Conservation (phyloP, 1,140 invertebrate genomes). For the Ridgeia piscesae region DNA sequence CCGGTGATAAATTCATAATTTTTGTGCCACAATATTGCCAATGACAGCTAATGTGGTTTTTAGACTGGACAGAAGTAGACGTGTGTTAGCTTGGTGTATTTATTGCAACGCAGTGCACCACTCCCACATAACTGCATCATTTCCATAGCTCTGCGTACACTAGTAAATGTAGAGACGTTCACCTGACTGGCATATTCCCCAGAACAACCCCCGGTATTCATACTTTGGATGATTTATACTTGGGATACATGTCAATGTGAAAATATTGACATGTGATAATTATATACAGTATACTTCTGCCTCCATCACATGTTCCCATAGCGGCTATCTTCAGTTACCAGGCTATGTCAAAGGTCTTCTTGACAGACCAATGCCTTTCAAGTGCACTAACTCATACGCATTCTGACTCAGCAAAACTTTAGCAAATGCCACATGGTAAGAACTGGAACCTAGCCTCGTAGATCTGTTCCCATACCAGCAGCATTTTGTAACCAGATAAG, state of each 20-base stretch:
- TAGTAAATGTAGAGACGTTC: background rate
- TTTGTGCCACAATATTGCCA: background rate
- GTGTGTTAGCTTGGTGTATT: background rate
- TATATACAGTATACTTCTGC: too few relatives aligned
- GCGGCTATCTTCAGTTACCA: too few relatives aligned
- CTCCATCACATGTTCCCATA: too few relatives aligned
- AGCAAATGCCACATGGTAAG: background rate
- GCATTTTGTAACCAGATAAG: background rate
- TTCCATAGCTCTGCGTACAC: background rate
- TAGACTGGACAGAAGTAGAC: background rate
- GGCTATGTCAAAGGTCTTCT: too few relatives aligned
- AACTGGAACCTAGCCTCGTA: background rate
- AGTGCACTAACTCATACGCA: background rate
- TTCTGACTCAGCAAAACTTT: background rate
- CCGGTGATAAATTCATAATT: background rate
- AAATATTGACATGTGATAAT: too few relatives aligned
- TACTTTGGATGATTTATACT: too few relatives aligned
- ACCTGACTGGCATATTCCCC: too few relatives aligned
- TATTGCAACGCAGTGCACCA: too few relatives aligned
- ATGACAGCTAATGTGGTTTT: background rate
- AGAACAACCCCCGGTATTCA: too few relatives aligned
- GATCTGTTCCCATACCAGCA: background rate
- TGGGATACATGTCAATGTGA: too few relatives aligned
- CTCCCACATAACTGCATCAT: background rate
- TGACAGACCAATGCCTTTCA: background rate